Evolutionary conservation across 2,113 vertebrate species (phyloP).

Genomic region (Onychostruthus taczanowskii): DNA sequence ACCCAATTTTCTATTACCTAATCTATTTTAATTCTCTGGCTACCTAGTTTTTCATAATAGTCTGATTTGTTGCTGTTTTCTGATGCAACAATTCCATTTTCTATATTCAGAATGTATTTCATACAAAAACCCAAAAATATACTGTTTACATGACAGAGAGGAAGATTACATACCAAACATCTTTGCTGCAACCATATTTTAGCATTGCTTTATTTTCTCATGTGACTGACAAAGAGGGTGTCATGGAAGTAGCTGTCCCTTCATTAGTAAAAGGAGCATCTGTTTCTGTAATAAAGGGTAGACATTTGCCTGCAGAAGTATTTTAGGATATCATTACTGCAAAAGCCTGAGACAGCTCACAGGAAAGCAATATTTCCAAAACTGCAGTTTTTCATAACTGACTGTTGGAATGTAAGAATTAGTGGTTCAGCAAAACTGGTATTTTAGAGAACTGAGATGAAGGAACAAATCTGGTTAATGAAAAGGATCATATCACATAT

Average conservation of each 20-base stretch:
- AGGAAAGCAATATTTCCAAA: background rate
- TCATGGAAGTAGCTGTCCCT: background rate
- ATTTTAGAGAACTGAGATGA: background rate
- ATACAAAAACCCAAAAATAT: background rate
- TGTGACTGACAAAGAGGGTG: background rate
- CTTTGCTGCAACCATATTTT: background rate
- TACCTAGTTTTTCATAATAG: background rate
- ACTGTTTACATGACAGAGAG: background rate
- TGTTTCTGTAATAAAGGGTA: background rate
- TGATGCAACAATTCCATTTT: background rate
- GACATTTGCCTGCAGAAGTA: background rate
- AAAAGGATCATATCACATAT: background rate
- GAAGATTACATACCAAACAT: background rate
- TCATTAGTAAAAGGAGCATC: background rate
- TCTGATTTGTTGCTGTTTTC: background rate
- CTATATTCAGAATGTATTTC: background rate
- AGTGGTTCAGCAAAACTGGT: background rate
- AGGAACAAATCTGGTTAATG: conserved; percentile 9
- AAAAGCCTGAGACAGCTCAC: background rate
- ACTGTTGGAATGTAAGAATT: background rate
- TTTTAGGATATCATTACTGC: background rate
- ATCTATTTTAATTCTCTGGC: background rate
- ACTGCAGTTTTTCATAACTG: background rate
- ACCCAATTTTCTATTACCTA: background rate
- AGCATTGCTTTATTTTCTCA: background rate